These are phyloP conservation scores for Penaeus monodon DNA, from an alignment of 2,888 invertebrate genomes.

Conservation along the genomic window DNA sequence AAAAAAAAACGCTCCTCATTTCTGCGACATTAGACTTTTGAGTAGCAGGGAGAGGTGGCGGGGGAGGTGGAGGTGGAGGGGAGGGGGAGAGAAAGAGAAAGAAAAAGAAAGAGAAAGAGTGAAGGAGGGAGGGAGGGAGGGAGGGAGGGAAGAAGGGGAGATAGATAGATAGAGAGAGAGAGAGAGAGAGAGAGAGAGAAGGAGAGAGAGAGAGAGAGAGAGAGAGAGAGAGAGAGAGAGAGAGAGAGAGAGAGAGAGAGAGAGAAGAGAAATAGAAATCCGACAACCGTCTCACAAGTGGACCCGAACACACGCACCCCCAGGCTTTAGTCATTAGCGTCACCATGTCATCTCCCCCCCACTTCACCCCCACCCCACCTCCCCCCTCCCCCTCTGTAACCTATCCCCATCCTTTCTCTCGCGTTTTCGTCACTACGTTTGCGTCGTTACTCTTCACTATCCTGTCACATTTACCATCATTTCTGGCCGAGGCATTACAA, in stretches of 20 bases:
- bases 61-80: not conserved
- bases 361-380: not conserved
- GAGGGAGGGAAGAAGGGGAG: not conserved
- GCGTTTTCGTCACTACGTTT: conserved; percentile 18
- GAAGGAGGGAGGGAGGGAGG: not conserved
- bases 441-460: conserved; percentile 19
- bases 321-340: not conserved
- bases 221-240: conserved; percentile 10
- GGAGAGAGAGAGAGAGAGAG: not conserved
- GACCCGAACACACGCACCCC: no score
- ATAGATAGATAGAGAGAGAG: not conserved
- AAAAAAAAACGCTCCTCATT: no score
- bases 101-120: no score
- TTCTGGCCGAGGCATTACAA: conserved; percentile 12
- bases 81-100: no score
- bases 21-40: not conserved
- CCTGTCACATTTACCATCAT: conserved; percentile 41
- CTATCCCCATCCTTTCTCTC: not conserved
- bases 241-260: conserved; percentile 9
- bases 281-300: no score
- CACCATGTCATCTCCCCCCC: not conserved
- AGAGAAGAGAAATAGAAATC: not conserved
- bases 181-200: not conserved
- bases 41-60: not conserved
- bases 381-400: not conserved